Evolutionary conservation across 2,113 vertebrate species (phyloP), one percentile per base, ranked within the genome.

Genomic region (Festucalex cinctus): DNA sequence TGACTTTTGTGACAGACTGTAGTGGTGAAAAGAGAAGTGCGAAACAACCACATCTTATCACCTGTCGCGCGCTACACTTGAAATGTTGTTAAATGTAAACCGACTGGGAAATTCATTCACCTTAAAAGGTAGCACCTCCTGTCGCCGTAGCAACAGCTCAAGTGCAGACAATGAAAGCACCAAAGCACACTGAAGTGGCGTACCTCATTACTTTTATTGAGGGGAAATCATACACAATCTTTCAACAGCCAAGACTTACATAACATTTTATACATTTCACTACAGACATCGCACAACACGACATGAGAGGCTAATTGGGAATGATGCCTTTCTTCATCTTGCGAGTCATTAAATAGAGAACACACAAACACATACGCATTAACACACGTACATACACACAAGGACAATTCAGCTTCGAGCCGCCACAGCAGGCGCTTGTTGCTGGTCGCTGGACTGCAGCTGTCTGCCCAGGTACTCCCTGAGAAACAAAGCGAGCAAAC

Each of bases 401-500:
- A 26, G 41, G 19, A 9, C 16, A n/a, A 65, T 78, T 93, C 85
- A 93, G 88, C 89, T 93, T 26, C 91, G 79, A 43, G 89, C 80
- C 2, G 90, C 86, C 22, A 92, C 92, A 1, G 86, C 89, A 0
- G 85, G 86, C 39, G 90, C 70, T 41, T 92, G 91, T 78, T 90
- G 87, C 79, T 93, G 91, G 49, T 93, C 92, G 0, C 70, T 70
- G 70, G 91, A 91, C 90, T 93, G 92, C 3, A 93, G 86, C 35
- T 93, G 92, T 60, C 92, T 85, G 10, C 92, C 92, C 62, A 93
- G 83, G 73, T 92, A 92, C 81, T 93, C 92, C 92, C 92, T 93
- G 83, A 46, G 56, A 37, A 66, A 62, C 60, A 62, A 41, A 62
- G 26, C 6, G 1, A 8, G 6, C 26, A 26, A 3, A 26, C 10